phyloP scores from a whole-genome alignment of 2,888 invertebrate species.

The Panzeria rudis region DNA sequence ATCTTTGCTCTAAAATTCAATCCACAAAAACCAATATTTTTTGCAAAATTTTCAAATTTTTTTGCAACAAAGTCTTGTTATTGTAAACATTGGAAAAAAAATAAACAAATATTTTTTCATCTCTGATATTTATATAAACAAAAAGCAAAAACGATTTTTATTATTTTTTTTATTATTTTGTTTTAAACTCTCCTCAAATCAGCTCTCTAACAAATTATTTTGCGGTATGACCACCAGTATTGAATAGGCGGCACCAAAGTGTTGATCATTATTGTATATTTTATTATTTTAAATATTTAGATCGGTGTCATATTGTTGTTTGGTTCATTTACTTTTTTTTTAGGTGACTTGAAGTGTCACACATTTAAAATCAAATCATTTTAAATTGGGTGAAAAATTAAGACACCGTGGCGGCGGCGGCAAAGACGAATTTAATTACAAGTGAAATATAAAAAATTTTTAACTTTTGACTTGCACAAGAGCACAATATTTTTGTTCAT shows the following conservation, averaged over 20 bases:
- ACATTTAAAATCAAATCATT: slow-evolving; percentile 5
- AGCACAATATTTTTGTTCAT: neutral
- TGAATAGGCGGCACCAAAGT: slow-evolving; percentile 24
- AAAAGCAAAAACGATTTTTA: neutral
- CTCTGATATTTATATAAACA: slow-evolving; percentile 6
- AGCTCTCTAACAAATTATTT: slow-evolving; percentile 28
- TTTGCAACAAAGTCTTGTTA: neutral
- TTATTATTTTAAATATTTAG: neutral
- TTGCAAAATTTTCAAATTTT: neutral
- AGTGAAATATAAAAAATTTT: slow-evolving; percentile 7
- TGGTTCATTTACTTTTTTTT: neutral
- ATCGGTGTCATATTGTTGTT: too few relatives aligned
- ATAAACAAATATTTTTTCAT: neutral
- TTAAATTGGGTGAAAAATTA: slow-evolving; percentile 15
- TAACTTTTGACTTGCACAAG: slow-evolving; percentile 10
- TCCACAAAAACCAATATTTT: neutral
- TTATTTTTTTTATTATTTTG: neutral
- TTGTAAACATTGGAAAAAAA: slow-evolving; percentile 24
- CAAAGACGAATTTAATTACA: slow-evolving; percentile 3
- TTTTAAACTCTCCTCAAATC: neutral
- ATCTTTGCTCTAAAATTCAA: neutral
- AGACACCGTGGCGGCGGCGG: slow-evolving; percentile 36
- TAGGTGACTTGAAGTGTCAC: neutral
- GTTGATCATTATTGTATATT: slow-evolving; percentile 22
- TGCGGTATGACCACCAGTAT: slow-evolving; percentile 21